Evolutionary conservation across 2,797 vertebrate genomes (phyloP).

Genomic region (Furcifer pardalis): DNA sequence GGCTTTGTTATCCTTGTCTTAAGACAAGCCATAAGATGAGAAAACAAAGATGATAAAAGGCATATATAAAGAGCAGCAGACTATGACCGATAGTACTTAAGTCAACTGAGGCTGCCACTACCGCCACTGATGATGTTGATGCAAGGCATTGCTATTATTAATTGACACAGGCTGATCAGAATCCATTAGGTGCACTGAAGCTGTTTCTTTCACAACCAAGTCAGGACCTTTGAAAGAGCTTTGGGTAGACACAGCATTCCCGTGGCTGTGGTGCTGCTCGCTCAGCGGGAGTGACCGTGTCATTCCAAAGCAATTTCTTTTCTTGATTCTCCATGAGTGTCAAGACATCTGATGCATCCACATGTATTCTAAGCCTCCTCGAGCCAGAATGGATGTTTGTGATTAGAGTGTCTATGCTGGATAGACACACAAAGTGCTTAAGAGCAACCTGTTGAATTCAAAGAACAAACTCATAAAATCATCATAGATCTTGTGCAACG

Average conservation of each 20-base stretch:
- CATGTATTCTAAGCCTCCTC: background rate
- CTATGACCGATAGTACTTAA: background rate
- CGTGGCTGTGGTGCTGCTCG: conserved; percentile 83
- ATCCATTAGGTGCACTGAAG: background rate
- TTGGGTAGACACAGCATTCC: conserved; percentile 96
- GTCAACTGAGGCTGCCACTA: too few species aligned
- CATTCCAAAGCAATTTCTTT: conserved; percentile 88
- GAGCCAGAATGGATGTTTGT: background rate
- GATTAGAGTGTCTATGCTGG: background rate
- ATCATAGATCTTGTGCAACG: background rate
- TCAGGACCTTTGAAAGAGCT: conserved; percentile 76
- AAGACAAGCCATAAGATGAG: background rate
- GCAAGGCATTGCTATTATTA: too few species aligned
- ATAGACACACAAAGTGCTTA: background rate
- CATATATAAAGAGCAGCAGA: background rate
- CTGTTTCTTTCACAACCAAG: conserved; percentile 2
- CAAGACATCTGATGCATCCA: background rate
- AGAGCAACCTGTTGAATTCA: background rate
- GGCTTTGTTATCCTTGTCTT: background rate
- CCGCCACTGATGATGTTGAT: too few species aligned
- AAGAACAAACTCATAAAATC: background rate
- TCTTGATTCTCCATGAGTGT: background rate
- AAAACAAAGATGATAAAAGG: background rate
- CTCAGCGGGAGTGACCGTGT: conserved; percentile 99
- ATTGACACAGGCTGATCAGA: background rate